Evolutionary conservation across 2,888 invertebrate species (phyloP), one percentile per base, ranked within the genome.

Genomic region (Agrilus mali): DNA sequence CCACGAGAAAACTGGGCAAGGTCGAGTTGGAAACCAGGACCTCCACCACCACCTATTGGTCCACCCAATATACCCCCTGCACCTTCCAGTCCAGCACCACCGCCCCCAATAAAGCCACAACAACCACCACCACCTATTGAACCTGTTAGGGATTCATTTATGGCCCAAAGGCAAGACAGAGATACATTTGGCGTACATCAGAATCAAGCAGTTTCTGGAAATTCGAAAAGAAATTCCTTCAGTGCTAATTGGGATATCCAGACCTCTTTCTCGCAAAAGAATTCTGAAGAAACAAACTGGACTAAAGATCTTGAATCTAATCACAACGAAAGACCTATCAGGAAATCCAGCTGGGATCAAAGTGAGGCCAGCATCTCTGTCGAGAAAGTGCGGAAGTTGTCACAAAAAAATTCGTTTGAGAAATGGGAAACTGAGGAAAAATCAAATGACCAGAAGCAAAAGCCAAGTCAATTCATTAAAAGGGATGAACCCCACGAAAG

Each of bases 131-230:
- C 79, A 0, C 80, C 82, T 0, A 74, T 78, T 31, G 79, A 80
- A 51, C 76, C 77, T 0, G 64, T 72, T 38, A 63, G 63, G 27
- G 72, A 56, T 2, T 72, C 75, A 0, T 82, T 82, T 53, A 80
- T 82, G 52, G 79, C 81, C 47, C 69, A 77, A 38, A 71, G 82
- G 2, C 78, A 82, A 52, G 82, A 82, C 53, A 67, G 81, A 20
- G 82, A 82, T 53, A 82, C 82, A 0, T 82, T 82, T 50, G 82
- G 82, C 1, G 82, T 82, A 1, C 78, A 82, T 44, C 81, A 82
- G 55, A 80, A 80, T 55, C 68, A 59, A 4, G 56, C 56, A 1
- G 50, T 55, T 4, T 59, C 60, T 41, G 62, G 57, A 40, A 64
- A 57, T 45, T 64, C 65, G 1, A 67, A 68, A 44, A 46, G 66